Conservation (phyloP, 2,888 invertebrate species). For the Coleophora flavipennella region DNA sequence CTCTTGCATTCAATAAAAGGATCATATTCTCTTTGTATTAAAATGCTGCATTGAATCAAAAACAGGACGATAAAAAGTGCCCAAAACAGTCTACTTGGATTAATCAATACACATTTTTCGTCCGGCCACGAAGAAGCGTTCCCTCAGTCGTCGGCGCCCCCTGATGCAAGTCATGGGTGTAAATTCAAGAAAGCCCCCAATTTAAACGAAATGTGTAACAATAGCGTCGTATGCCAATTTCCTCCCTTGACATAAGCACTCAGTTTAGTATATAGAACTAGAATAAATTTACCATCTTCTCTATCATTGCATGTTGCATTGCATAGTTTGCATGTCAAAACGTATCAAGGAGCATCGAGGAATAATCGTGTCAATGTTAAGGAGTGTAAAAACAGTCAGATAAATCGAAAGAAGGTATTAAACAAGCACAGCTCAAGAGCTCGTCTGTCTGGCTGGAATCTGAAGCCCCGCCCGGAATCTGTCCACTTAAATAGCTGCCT, state of each 20-base stretch:
- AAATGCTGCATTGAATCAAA: too few relatives aligned
- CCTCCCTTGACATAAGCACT: slow-evolving; percentile 54
- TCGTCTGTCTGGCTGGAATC: slow-evolving; percentile 33
- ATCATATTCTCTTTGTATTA: too few relatives aligned
- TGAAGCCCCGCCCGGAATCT: slow-evolving; percentile 49
- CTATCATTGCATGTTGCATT: slow-evolving; percentile 13
- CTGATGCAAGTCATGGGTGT: slow-evolving; percentile 65
- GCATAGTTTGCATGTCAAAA: slow-evolving; percentile 36
- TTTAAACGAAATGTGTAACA: slow-evolving; percentile 69
- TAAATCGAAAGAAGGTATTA: slow-evolving; percentile 25
- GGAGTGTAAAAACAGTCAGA: slow-evolving; percentile 7
- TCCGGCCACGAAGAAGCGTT: slow-evolving; percentile 26
- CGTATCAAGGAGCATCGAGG: slow-evolving; percentile 10
- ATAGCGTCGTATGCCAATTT: slow-evolving; percentile 65
- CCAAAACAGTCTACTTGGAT: slow-evolving; percentile 32
- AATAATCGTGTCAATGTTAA: slow-evolving; percentile 5
- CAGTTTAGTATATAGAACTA: slow-evolving; percentile 53
- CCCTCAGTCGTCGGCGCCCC: slow-evolving; percentile 34
- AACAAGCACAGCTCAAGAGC: slow-evolving; percentile 33
- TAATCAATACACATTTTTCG: slow-evolving; percentile 39
- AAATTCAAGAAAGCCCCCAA: slow-evolving; percentile 71
- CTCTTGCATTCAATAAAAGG: slow-evolving; percentile 19
- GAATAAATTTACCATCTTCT: slow-evolving; percentile 59
- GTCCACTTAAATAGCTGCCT: slow-evolving; percentile 48
- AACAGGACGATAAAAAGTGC: slow-evolving; percentile 19